phyloP scores from a whole-genome alignment of 2,888 invertebrate species.

The Ormyrus labotus region DNA sequence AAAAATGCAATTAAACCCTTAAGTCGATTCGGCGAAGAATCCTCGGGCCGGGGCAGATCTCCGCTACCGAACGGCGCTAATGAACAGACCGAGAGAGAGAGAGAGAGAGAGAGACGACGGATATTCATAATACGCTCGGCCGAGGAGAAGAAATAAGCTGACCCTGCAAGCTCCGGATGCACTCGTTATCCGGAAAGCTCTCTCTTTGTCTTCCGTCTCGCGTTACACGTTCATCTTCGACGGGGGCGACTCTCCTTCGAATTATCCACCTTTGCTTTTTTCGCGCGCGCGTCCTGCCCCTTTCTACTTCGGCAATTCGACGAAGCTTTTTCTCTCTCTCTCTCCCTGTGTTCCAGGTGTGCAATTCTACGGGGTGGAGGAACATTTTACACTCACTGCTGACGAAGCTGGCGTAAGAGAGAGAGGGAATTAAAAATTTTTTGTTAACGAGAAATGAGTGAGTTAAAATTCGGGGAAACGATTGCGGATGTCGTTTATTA shows the following conservation, averaged over 20 bases:
- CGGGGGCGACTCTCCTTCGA: constrained; percentile 23
- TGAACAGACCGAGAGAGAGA: constrained; percentile 13
- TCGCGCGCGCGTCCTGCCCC: constrained; percentile 14
- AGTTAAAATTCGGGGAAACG: too few relatives aligned
- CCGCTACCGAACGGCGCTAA: neutral
- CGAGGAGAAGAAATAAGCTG: constrained; percentile 36
- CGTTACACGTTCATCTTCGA: constrained; percentile 31
- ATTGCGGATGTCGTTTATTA: too few relatives aligned
- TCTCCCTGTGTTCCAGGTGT: too few relatives aligned
- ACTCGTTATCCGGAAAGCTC: constrained; percentile 15
- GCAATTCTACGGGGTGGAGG: too few relatives aligned
- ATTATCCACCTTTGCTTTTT: constrained; percentile 28
- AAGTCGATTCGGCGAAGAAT: constrained; percentile 7
- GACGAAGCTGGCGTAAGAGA: too few relatives aligned
- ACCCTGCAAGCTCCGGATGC: constrained; percentile 33
- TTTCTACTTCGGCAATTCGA: constrained; percentile 10
- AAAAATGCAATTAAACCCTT: constrained; percentile 16
- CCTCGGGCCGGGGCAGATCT: neutral
- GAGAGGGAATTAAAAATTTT: too few relatives aligned
- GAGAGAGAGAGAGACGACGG: neutral
- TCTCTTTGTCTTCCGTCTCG: constrained; percentile 5
- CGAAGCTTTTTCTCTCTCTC: neutral
- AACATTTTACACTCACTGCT: too few relatives aligned
- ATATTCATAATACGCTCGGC: constrained; percentile 34
- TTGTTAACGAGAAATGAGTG: too few relatives aligned